Base-by-base conservation (phyloP, 2,797 vertebrate species). In the Cyclopterus lumpus region DNA sequence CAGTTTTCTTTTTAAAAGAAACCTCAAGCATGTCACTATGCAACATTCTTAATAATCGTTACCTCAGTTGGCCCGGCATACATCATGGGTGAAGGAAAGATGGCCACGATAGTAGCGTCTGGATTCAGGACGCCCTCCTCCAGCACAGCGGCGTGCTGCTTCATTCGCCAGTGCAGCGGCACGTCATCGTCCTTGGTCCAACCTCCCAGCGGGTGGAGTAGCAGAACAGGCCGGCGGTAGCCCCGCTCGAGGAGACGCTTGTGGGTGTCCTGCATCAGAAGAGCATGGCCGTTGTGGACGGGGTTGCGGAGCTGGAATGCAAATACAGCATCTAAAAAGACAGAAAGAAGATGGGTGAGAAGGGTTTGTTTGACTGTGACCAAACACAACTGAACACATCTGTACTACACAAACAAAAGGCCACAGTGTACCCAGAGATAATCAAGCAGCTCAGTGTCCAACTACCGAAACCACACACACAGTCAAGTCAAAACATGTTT, bases 71-170 rank as follows among this genome's bases (percentile, higher is more conserved):
- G 98, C 32, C 98, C 98, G 0, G 98, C 98, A 63, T 99, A 99
- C 98, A 99, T 99, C 98, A 99, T 99, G 49, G 98, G 98, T 6
- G 98, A 99, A 6, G 98, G 98, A 79, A 99, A 99, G 93, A 99
- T 98, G 55, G 98, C 97, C 76, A 99, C 97, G 44, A 99, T 96
- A 0, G 98, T 99, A 0, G 95, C 94, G 67, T 96, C 95, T 40
- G 97, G 96, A 34, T 97, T 94, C 53, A 99, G 93, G 64, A 99
- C 57, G 1, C 96, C 96, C 79, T 98, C 98, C 67, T 99, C 97
- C 85, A 99, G 93, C 20, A 99, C 98, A 0, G 98, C 98, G 1
- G 97, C 95, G 0, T 99, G 98, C 81, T 99, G 98, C 82, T 95
- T 97, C 98, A 99, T 99, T 38, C 98, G 95, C 97, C 97, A 99